Conservation (phyloP, 2,113 vertebrate genomes). For the Syngnathus typhle region DNA sequence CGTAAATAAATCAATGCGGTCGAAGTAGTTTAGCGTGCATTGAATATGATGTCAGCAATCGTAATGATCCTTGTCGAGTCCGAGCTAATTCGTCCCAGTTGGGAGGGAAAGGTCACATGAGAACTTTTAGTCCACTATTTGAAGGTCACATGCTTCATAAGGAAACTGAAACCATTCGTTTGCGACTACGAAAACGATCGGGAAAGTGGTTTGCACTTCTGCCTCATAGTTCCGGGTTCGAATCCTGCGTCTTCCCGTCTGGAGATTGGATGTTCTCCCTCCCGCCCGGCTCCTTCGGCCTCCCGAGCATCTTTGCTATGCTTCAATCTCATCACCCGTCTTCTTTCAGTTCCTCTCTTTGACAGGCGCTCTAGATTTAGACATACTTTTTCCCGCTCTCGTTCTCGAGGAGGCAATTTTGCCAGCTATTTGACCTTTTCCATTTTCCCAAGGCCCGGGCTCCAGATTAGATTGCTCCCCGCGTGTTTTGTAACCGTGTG, state of each 20-base stretch:
- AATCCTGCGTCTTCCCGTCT: neutral
- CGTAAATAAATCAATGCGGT: slow-evolving; percentile 72
- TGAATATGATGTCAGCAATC: slow-evolving; percentile 72
- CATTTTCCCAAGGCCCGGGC: slow-evolving; percentile 72
- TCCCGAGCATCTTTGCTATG: neutral
- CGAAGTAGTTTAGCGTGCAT: slow-evolving; percentile 66
- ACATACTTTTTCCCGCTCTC: slow-evolving; percentile 53
- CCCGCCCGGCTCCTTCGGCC: slow-evolving; percentile 21
- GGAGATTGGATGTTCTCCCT: neutral
- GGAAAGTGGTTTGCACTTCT: neutral
- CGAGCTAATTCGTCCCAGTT: slow-evolving; percentile 23
- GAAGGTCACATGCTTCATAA: slow-evolving; percentile 1
- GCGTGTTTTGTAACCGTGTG: slow-evolving; percentile 70
- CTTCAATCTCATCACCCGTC: slow-evolving; percentile 3
- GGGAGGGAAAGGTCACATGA: slow-evolving; percentile 29
- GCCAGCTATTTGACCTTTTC: slow-evolving; percentile 74
- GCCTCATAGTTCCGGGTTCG: neutral
- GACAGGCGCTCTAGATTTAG: slow-evolving; percentile 71
- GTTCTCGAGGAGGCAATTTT: slow-evolving; percentile 71
- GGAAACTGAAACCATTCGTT: neutral
- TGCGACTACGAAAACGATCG: neutral
- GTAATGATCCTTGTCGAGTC: slow-evolving; percentile 58
- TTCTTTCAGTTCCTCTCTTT: slow-evolving; percentile 34
- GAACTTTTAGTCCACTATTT: slow-evolving; percentile 18
- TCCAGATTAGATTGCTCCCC: slow-evolving; percentile 70